Base-by-base conservation (phyloP, 2,888 invertebrate genomes). In the Dorcus parallelipipedus region DNA sequence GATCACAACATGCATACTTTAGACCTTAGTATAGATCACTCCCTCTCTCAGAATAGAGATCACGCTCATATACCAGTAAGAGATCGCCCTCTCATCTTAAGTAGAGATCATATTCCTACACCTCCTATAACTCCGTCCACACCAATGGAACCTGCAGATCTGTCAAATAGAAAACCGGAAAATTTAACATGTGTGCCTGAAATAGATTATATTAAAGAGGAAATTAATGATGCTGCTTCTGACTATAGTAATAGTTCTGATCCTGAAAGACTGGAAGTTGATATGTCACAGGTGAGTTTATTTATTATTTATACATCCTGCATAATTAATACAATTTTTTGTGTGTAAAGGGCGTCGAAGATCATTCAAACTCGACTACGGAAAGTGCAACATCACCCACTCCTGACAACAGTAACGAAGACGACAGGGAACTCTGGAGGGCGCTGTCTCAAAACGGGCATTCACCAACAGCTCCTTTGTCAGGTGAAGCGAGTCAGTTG, bases 401-500 rank as follows among this genome's bases (percentile, higher is more conserved):
- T 10, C 70, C 82, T 77, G 56, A 80, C 54, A 38, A 67, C 61
- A 54, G 62, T 49, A 54, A 60, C 48, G 65, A 69, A 41, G 71
- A 69, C 33, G 79, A 79, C 40, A 78, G 80, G 58, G 79, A 78
- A 56, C 81, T 85, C 54, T 84, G 85, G 76, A 81, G 82, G 53
- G 82, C 84, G 0, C 75, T 85, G 40, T 82, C 84, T 64, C 83
- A 83, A 71, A 85, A 85, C 68, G 85, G 85, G 77, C 78, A 73
- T 64, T 67, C 71, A 53, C 69, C 67, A 45, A 38, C 43, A 26
- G 59, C 65, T 55, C 39, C 75, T 65, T 83, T 84, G 49, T 83
- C 84, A 56, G 89, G 87, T 20, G 90, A 90, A 74, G 88, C 91
- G 43, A 88, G 90, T 57, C 90, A 90, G 74, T 77, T 92, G 43